Conservation (phyloP, 2,888 invertebrate species). For the Cantharis rufa region DNA sequence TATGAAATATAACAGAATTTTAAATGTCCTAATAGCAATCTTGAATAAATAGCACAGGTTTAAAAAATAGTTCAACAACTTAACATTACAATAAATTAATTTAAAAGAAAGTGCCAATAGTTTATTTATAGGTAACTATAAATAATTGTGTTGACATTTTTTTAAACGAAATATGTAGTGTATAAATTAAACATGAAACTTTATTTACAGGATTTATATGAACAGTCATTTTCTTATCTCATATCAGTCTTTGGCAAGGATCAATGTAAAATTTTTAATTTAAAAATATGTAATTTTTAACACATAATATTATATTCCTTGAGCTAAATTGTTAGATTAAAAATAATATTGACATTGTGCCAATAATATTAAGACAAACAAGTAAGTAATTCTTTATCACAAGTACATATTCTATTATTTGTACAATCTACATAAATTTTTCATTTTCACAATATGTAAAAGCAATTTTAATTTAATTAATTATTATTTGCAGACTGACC, state of each 20-base stretch:
- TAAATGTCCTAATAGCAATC: neutral
- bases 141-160: neutral
- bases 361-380: conserved; percentile 11
- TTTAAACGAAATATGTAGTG: neutral
- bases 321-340: conserved; percentile 13
- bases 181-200: conserved; percentile 2
- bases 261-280: conserved; percentile 13
- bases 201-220: conserved; percentile 12
- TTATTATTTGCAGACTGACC: conserved; percentile 66
- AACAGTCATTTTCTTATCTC: conserved; percentile 30
- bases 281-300: conserved; percentile 5
- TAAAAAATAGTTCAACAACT: neutral
- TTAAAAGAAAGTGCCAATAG: neutral
- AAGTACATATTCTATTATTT: conserved; percentile 30
- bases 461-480: conserved; percentile 14
- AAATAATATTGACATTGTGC: neutral
- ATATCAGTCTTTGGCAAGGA: conserved; percentile 40
- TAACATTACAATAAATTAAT: neutral
- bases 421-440: conserved; percentile 27
- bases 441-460: conserved; percentile 9
- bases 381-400: conserved; percentile 24
- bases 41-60: neutral
- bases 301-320: conserved; percentile 6
- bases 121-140: neutral
- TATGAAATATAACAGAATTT: neutral